Percentiles rank a stretch among this genome's conserved stretches.
Evolutionary conservation across 1,140 invertebrate species (phyloP).

Genomic region (Aradophagus sp.): DNA sequence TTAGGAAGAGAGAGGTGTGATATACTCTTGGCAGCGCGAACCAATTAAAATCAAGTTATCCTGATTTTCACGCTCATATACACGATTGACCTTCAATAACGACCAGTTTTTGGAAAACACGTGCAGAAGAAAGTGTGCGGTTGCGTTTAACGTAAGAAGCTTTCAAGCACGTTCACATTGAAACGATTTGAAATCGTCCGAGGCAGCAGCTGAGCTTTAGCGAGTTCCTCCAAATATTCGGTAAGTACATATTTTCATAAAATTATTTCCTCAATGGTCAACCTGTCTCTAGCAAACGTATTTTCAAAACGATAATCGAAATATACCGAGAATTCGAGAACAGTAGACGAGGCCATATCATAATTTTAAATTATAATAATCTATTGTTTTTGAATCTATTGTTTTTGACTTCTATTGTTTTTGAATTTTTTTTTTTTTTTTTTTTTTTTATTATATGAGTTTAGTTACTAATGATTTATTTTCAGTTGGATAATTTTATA

Average conservation of each 20-base stretch:
- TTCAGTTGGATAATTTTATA: too few species aligned
- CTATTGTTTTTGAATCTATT: too few species aligned
- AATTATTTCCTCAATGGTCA: conserved; percentile 21
- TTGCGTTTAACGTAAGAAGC: conserved; percentile 29
- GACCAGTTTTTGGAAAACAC: conserved; percentile 15
- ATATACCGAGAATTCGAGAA: not conserved
- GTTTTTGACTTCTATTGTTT: too few species aligned
- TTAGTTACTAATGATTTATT: too few species aligned
- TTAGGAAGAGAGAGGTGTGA: too few species aligned
- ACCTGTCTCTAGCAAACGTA: conserved; percentile 8
- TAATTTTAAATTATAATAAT: too few species aligned
- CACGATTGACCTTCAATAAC: conserved; percentile 22
- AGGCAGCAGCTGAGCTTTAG: conserved; percentile 33
- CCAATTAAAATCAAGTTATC: conserved; percentile 31
- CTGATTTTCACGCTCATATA: conserved; percentile 20
- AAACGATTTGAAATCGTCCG: conserved; percentile 22
- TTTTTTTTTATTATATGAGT: too few species aligned
- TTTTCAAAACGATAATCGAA: conserved; percentile 10
- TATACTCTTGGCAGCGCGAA: too few species aligned
- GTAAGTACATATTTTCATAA: conserved; percentile 15
- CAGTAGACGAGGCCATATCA: too few species aligned
- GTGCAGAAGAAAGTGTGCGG: conserved; percentile 24
- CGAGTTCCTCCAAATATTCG: conserved; percentile 16
- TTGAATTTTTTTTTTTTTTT: too few species aligned
- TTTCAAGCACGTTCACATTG: conserved; percentile 32